Conservation (phyloP, 1,140 invertebrate genomes). For the Lordiphosa stackelbergi region DNA sequence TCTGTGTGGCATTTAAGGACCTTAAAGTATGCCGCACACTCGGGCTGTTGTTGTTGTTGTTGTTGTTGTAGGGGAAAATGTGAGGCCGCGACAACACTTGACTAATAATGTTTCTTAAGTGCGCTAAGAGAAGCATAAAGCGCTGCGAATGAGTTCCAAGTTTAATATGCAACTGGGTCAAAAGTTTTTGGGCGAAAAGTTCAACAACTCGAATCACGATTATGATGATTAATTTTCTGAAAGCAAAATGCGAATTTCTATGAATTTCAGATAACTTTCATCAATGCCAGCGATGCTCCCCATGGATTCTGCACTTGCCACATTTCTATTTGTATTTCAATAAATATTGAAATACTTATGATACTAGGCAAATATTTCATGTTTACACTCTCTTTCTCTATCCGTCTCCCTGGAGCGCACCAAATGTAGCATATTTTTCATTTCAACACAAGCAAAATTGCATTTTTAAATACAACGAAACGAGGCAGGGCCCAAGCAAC, state of each 20-base stretch:
- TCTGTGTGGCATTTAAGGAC: slow-evolving; percentile 55
- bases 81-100: slow-evolving; percentile 20
- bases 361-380: slow-evolving; percentile 51
- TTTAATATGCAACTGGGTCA: slow-evolving; percentile 41
- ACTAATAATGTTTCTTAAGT: slow-evolving; percentile 27
- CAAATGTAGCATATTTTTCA: slow-evolving; percentile 60
- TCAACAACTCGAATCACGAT: slow-evolving; percentile 4
- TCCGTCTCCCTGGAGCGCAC: slow-evolving; percentile 29
- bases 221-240: not conserved
- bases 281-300: slow-evolving; percentile 20
- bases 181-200: slow-evolving; percentile 5
- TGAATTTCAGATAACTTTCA: slow-evolving; percentile 1
- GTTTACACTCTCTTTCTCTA: slow-evolving; percentile 10
- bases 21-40: slow-evolving; percentile 59
- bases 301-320: not conserved
- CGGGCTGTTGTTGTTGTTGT: slow-evolving; percentile 55
- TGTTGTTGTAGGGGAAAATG: slow-evolving; percentile 19
- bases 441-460: slow-evolving; percentile 63
- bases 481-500: slow-evolving; percentile 3
- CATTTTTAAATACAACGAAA: slow-evolving; percentile 60
- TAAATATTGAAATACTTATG: slow-evolving; percentile 66
- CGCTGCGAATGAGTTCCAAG: not conserved
- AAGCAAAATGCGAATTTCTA: not conserved
- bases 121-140: not conserved
- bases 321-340: slow-evolving; percentile 27